Percentiles rank a stretch among this genome's conserved stretches.
These are phyloP conservation scores for Seriola rivoliana DNA, from an alignment of 2,113 vertebrate genomes.

Conservation along the genomic window DNA sequence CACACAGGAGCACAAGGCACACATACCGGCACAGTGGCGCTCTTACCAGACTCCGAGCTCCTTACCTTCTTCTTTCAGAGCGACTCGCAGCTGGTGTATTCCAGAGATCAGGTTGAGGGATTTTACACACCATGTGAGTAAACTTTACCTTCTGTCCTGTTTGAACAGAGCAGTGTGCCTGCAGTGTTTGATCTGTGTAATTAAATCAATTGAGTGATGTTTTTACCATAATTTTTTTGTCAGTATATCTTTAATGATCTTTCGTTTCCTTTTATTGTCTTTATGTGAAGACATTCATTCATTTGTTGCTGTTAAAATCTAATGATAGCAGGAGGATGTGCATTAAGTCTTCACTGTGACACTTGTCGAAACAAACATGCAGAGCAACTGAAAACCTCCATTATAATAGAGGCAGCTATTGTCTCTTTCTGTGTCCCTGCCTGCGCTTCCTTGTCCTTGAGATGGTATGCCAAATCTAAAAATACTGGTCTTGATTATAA, in stretches of 20 bases:
- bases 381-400: background rate
- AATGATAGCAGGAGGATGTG: background rate
- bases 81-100: background rate
- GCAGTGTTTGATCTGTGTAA: conserved; percentile 30
- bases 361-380: background rate
- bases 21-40: background rate
- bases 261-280: background rate
- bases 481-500: conserved; percentile 69
- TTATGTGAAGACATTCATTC: background rate
- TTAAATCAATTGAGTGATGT: conserved; percentile 9
- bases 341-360: background rate
- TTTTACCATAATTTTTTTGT: background rate
- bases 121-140: conserved; percentile 54
- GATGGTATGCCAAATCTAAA: conserved; percentile 62
- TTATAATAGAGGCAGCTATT: conserved; percentile 11
- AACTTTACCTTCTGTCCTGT: conserved; percentile 49
- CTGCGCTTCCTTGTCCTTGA: conserved; percentile 36
- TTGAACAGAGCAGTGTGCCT: conserved; percentile 21
- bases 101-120: background rate
- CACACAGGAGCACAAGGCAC: conserved; percentile 4
- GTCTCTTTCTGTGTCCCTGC: conserved; percentile 30
- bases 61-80: background rate
- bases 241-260: background rate
- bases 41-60: background rate
- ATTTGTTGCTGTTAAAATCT: background rate